Percentiles rank a stretch among this genome's conserved stretches.
phyloP scores from a whole-genome alignment of 1,140 invertebrate genomes.

The Ceratosolen fusciceps region DNA sequence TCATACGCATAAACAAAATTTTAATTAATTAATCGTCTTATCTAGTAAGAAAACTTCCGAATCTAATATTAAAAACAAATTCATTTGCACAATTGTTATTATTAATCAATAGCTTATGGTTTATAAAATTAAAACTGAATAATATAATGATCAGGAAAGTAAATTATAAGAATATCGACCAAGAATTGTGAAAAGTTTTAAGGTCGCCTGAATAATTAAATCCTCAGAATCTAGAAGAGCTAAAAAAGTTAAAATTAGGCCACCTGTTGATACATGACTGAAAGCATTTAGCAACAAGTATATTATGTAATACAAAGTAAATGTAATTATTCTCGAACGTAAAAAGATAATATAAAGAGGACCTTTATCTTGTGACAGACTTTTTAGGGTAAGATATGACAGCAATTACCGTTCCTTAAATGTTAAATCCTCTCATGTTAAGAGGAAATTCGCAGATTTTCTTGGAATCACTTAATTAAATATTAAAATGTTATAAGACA shows the following conservation, averaged over 20 bases:
- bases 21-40: background rate
- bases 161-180: background rate
- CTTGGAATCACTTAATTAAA: too few relatives aligned
- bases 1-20: too few relatives aligned
- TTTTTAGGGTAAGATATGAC: background rate
- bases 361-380: background rate
- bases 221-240: background rate
- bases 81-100: background rate
- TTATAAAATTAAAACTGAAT: background rate
- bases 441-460: too few relatives aligned
- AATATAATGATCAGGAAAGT: background rate
- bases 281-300: conserved; percentile 2
- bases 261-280: conserved; percentile 36
- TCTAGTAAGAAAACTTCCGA: background rate
- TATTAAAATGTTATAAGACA: too few relatives aligned
- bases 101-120: background rate
- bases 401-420: too few relatives aligned
- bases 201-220: background rate
- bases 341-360: background rate
- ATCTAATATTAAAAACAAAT: background rate
- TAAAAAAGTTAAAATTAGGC: conserved; percentile 18
- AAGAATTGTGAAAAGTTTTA: background rate
- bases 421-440: too few relatives aligned
- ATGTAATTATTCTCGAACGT: background rate
- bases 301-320: background rate